Conservation (phyloP, 2,113 vertebrate genomes). For the Rhabdomys dilectus region DNA sequence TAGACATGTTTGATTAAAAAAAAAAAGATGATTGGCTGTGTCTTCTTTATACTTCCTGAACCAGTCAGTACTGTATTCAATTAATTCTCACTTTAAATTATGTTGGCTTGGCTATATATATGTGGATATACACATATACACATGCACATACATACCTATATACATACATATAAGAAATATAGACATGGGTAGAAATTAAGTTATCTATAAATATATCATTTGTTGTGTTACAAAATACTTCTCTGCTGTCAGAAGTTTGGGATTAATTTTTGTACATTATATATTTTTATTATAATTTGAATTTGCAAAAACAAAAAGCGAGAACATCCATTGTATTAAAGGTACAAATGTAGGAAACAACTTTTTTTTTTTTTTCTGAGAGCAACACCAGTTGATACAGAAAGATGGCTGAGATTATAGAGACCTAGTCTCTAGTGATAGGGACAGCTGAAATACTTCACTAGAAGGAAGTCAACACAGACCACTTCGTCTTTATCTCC, state of each 20-base stretch:
- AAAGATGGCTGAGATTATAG: background rate
- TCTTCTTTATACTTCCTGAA: background rate
- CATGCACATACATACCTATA: background rate
- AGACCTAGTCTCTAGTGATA: background rate
- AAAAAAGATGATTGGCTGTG: background rate
- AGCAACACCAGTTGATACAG: background rate
- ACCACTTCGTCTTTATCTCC: no score
- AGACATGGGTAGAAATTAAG: background rate
- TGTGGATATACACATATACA: background rate
- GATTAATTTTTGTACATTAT: background rate
- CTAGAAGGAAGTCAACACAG: background rate
- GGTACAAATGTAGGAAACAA: background rate
- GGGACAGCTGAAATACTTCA: accelerated
- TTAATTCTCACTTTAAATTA: background rate
- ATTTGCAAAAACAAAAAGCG: background rate
- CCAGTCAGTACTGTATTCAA: background rate
- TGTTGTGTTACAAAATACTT: background rate
- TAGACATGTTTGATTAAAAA: background rate
- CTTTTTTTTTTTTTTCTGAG: background rate
- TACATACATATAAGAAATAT: background rate
- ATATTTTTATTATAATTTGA: background rate
- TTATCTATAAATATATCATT: background rate
- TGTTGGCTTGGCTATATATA: background rate
- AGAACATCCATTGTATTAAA: background rate
- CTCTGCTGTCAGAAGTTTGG: background rate